Conservation (phyloP, 2,888 invertebrate species). For the Strigamia crassipes region DNA sequence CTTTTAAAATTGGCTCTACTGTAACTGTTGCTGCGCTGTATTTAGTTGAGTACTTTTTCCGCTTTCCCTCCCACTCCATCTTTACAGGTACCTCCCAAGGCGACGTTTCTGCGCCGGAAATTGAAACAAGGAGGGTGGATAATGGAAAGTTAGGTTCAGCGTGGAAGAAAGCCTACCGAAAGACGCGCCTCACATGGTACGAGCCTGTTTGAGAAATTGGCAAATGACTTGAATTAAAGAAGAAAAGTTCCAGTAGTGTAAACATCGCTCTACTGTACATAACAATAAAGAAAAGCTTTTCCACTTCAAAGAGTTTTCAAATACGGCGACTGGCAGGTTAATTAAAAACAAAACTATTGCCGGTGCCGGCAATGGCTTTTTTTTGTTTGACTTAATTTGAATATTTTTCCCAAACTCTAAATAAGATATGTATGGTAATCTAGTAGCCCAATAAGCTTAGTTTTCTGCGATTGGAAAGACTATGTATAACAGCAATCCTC, state of each 20-base stretch:
- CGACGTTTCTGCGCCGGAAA: conserved; percentile 26
- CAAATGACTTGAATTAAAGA: conserved; percentile 26
- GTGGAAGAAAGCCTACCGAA: neutral
- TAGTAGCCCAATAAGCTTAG: too few relatives aligned
- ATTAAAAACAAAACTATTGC: too few relatives aligned
- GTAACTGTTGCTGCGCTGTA: neutral
- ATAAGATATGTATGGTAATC: too few relatives aligned
- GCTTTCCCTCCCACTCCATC: neutral
- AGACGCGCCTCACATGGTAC: conserved; percentile 5
- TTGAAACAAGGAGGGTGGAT: conserved; percentile 27
- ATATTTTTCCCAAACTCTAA: too few relatives aligned
- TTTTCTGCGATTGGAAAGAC: too few relatives aligned
- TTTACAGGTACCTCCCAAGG: neutral
- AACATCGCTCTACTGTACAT: neutral
- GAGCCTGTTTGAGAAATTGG: conserved; percentile 6
- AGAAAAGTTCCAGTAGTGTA: conserved; percentile 3
- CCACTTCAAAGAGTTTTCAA: too few relatives aligned
- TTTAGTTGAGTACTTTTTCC: conserved; percentile 26
- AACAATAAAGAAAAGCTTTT: neutral
- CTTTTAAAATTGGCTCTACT: neutral
- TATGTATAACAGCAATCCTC: too few relatives aligned
- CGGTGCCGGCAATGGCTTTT: too few relatives aligned
- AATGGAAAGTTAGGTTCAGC: conserved; percentile 16
- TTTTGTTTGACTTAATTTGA: too few relatives aligned
- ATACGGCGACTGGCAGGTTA: too few relatives aligned